phyloP scores from a whole-genome alignment of 2,888 invertebrate genomes.

The Drosophila seclusa region DNA sequence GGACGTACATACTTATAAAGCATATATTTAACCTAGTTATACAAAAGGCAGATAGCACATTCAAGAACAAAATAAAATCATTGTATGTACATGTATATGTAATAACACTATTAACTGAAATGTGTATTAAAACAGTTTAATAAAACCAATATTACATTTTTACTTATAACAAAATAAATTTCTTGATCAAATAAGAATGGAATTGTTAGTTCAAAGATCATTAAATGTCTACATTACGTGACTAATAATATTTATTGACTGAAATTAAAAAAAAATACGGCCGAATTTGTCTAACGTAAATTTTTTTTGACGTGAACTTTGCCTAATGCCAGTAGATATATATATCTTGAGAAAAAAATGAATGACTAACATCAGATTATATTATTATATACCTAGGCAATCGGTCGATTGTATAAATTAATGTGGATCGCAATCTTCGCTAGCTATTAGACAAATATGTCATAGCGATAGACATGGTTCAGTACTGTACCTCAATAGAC shows the following conservation, averaged over 20 bases:
- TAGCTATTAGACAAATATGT: not conserved
- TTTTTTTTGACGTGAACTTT: not conserved
- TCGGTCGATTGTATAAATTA: not conserved
- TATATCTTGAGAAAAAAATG: not conserved
- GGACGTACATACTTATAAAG: conserved; percentile 62
- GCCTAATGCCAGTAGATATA: not conserved
- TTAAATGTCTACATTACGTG: not conserved
- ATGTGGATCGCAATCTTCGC: not conserved
- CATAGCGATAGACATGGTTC: too few relatives aligned
- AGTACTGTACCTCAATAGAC: too few relatives aligned
- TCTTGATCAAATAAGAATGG: too few relatives aligned
- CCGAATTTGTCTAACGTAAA: not conserved
- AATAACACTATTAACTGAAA: conserved; percentile 59
- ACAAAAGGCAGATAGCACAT: conserved; percentile 47
- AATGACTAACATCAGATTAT: not conserved
- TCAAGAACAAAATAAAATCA: conserved; percentile 31
- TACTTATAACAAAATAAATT: conserved; percentile 16
- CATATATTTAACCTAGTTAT: conserved; percentile 68
- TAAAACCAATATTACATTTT: conserved; percentile 30
- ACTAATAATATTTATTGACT: not conserved
- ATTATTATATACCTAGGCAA: not conserved
- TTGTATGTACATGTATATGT: conserved; percentile 55
- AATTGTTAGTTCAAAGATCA: not conserved
- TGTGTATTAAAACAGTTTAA: conserved; percentile 59
- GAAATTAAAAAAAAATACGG: not conserved